Base-by-base conservation (phyloP, 1,140 invertebrate species). In the Diabrotica undecimpunctata region DNA sequence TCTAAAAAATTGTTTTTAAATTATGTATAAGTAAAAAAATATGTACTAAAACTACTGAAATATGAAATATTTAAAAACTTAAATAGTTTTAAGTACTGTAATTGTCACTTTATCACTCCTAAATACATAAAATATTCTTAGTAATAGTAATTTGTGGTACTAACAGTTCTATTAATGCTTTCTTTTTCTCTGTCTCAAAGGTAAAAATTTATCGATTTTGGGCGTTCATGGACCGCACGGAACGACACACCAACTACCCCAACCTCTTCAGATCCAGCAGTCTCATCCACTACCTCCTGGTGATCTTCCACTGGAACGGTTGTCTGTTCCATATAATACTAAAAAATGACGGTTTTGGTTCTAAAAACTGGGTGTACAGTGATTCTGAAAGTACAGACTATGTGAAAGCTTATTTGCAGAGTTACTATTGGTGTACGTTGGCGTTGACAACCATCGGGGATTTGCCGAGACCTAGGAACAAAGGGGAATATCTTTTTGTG, bases 241-340 rank as follows among this genome's bases (percentile, higher is more conserved):
- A 99, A 80, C 86, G 97, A 68, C 96, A 99, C 79, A 98, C 96
- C 54, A 98, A 98, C 82, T 99, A 98, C 83, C 96, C 96, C 64
- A 99, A 99, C 83, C 85, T 98, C 78, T 96, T 98, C 84, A 89
- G 96, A 71, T 96, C 94, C 65, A 88, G 93, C 54, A 93, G 93
- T 75, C 85, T 98, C 72, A 93, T 97, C 78, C 95, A 98, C 84
- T 97, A 97, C 83, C 87, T 98, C 74, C 84, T 98, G 82, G 95
- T 97, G 81, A 96, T 98, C 81, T 98, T 98, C 84, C 97, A 99
- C 85, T 99, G 96, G 96, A 99, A 99, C 82, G 95, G 96, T 71
- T 98, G 96, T 84, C 85, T 98, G 77, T 97, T 95, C 83, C 93
- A 97, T 85, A 92, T 97, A 79, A 94, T 97, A 77, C 90, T 92